phyloP scores from a whole-genome alignment of 2,888 invertebrate species.

The Sesamia inferens region DNA sequence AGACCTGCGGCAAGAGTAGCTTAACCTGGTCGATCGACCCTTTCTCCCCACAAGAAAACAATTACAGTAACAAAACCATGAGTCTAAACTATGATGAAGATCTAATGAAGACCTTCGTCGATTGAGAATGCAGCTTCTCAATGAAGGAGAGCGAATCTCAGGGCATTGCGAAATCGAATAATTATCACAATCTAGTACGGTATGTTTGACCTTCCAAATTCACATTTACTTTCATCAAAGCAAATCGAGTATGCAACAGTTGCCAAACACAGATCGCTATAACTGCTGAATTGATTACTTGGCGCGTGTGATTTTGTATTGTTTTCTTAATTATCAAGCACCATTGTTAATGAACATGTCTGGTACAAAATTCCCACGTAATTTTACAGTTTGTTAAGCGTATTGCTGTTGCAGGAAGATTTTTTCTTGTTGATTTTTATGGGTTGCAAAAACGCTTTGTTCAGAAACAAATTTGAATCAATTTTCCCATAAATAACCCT shows the following conservation, averaged over 20 bases:
- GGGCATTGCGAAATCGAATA: neutral
- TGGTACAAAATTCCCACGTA: neutral
- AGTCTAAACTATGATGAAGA: neutral
- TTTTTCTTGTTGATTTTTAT: neutral
- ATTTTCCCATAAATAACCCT: neutral
- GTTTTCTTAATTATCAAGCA: constrained; percentile 23
- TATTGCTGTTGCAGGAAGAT: neutral
- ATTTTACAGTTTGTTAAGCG: constrained; percentile 2
- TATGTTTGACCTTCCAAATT: constrained; percentile 22
- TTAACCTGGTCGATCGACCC: no score
- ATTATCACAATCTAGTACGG: neutral
- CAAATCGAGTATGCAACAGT: constrained; percentile 30
- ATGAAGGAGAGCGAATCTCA: neutral
- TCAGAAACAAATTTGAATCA: neutral
- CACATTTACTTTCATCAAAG: constrained; percentile 27
- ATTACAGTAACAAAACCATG: neutral
- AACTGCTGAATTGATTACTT: constrained; percentile 24
- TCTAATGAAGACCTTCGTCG: neutral
- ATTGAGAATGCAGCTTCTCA: neutral
- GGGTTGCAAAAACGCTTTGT: neutral
- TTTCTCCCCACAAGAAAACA: no score
- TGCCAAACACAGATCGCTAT: constrained; percentile 45
- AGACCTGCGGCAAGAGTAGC: no score
- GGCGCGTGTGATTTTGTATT: constrained; percentile 28
- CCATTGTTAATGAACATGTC: constrained; percentile 19